Percentiles rank a stretch among this genome's conserved stretches.
Conservation (phyloP, 2,113 vertebrate species). For the Nettapus auritus region DNA sequence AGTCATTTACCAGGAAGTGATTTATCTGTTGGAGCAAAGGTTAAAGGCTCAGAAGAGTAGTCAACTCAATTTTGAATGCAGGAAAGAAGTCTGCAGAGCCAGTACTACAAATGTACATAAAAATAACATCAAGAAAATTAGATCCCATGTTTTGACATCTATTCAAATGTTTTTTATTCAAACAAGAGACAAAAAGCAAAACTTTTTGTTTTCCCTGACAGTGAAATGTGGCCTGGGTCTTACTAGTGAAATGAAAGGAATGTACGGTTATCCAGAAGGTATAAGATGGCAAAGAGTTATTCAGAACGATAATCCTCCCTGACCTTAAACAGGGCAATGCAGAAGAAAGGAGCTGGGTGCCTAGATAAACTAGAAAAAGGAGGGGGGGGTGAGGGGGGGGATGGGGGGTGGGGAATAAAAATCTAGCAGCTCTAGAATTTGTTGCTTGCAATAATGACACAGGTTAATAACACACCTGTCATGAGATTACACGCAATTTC, state of each 20-base stretch:
- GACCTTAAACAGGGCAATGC: not conserved
- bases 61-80: constrained; percentile 17
- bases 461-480: constrained; percentile 10
- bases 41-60: constrained; percentile 9
- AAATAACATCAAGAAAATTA: not conserved
- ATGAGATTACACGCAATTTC: constrained; percentile 3
- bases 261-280: not conserved
- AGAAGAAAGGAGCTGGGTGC: not conserved
- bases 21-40: constrained; percentile 28
- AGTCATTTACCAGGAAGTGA: constrained; percentile 40
- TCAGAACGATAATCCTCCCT: not conserved
- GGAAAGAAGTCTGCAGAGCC: not conserved
- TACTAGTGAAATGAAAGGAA: constrained; percentile 1
- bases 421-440: not conserved
- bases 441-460: not conserved
- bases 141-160: not conserved
- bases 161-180: not conserved
- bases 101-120: not conserved
- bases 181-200: not conserved
- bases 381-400: too few relatives aligned
- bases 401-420: not conserved
- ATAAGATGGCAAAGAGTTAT: constrained; percentile 1
- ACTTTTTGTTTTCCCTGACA: not conserved
- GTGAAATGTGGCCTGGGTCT: not conserved
- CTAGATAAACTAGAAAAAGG: not conserved